These are phyloP conservation scores for Florisuga fusca DNA, from an alignment of 2,797 vertebrate genomes.

Conservation along the genomic window DNA sequence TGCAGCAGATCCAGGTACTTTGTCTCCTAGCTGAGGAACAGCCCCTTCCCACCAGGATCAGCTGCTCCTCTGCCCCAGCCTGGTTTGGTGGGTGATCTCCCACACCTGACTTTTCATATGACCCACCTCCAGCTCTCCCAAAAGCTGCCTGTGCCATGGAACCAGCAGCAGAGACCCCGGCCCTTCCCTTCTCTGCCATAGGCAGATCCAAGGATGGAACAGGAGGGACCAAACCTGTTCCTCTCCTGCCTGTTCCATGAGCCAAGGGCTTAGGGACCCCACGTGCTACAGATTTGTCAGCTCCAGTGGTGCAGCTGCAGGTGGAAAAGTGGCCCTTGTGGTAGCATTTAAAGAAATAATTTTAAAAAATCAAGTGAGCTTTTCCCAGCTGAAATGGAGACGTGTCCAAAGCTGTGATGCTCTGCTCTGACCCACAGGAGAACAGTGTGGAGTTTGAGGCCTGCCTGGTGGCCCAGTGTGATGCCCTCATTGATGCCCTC, in stretches of 20 bases:
- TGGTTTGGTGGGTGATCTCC: background rate
- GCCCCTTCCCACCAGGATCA: background rate
- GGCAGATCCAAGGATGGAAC: background rate
- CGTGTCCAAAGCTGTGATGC: accelerated
- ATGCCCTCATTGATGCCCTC: conserved; percentile 95
- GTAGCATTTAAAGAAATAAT: background rate
- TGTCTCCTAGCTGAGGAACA: background rate
- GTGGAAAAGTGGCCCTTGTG: accelerated
- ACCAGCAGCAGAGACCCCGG: background rate
- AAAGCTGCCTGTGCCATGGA: background rate
- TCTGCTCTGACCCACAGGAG: conserved; percentile 82
- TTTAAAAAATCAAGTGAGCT: too few relatives aligned
- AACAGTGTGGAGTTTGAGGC: conserved; percentile 98
- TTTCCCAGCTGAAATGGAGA: background rate
- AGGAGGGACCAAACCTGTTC: background rate
- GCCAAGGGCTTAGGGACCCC: accelerated
- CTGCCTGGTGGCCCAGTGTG: conserved; percentile 97
- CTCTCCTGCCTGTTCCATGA: background rate
- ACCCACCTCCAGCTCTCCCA: background rate
- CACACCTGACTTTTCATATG: background rate
- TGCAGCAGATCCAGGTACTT: conserved; percentile 96
- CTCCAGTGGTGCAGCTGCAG: background rate
- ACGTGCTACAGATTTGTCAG: accelerated
- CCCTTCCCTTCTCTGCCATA: background rate
- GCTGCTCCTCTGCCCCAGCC: background rate